A percentile compares a stretch with the other conserved stretches of the same genome.
Evolutionary conservation across 1,140 invertebrate genomes (phyloP).

Genomic region (Trinorchestia longiramus): DNA sequence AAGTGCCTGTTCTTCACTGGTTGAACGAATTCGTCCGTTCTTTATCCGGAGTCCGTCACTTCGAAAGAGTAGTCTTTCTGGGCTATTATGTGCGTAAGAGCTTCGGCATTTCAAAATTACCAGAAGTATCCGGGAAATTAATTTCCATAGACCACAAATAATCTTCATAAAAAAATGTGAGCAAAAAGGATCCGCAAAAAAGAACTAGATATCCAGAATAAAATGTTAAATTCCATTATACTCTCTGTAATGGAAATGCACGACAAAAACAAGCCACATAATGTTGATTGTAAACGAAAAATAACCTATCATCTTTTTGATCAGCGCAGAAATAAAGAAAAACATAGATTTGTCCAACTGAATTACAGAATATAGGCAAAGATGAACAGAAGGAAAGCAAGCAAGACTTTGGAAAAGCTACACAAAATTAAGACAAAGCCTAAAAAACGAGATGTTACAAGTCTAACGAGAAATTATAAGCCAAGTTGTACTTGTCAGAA

Average conservation of each 20-base stretch:
- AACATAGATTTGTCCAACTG: not conserved
- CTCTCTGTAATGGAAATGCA: not conserved
- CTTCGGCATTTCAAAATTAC: not conserved
- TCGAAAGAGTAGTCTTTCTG: not conserved
- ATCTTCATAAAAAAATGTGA: not conserved
- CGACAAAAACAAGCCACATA: not conserved
- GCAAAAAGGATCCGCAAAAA: not conserved
- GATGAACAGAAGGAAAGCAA: not conserved
- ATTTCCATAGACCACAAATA: too few species aligned
- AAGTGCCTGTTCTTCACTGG: not conserved
- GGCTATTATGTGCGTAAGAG: not conserved
- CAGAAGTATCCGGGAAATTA: not conserved
- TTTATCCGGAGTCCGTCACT: not conserved
- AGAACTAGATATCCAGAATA: not conserved
- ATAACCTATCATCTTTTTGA: not conserved
- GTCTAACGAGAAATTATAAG: not conserved
- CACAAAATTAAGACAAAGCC: not conserved
- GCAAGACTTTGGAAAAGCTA: not conserved
- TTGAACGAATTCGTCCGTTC: not conserved
- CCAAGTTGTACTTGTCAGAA: constrained; percentile 50
- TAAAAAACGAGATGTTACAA: not conserved
- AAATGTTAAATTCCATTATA: not conserved
- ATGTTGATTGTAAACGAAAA: not conserved
- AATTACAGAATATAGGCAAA: not conserved
- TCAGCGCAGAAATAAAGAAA: not conserved